Conservation (phyloP, 2,797 vertebrate genomes). For the Acrossocheilus fasciatus region DNA sequence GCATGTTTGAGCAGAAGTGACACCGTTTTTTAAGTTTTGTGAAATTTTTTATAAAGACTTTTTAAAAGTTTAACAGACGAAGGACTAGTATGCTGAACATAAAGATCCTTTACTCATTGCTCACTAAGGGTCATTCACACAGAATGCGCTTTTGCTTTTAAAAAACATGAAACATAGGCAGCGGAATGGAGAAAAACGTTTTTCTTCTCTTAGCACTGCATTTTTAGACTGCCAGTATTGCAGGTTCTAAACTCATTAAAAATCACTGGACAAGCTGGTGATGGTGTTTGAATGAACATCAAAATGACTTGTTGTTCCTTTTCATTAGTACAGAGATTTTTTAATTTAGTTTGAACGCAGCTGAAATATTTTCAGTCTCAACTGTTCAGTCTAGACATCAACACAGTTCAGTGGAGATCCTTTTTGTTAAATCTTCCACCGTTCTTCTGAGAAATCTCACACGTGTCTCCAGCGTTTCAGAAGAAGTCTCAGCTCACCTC, state of each 20-base stretch:
- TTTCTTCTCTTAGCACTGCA: not conserved
- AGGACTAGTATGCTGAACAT: not conserved
- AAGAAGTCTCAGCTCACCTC: not conserved
- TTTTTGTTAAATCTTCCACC: not conserved
- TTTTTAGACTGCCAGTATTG: not conserved
- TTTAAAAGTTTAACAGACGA: not conserved
- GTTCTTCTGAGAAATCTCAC: not conserved
- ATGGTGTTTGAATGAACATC: not conserved
- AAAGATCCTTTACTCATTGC: not conserved
- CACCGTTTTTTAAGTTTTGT: conserved; percentile 25
- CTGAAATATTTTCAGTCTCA: not conserved
- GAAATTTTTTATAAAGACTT: not conserved
- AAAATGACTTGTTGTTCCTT: not conserved
- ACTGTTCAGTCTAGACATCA: not conserved
- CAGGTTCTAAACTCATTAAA: not conserved
- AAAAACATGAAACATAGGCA: not conserved
- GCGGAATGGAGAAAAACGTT: not conserved
- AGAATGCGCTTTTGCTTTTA: not conserved
- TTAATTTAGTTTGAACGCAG: not conserved
- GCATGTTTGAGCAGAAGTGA: conserved; percentile 1
- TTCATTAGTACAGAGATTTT: not conserved
- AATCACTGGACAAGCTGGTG: not conserved
- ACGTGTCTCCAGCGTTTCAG: not conserved
- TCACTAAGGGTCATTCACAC: not conserved
- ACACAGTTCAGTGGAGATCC: not conserved